Evolutionary conservation across 2,888 invertebrate genomes (phyloP).

Genomic region (Rhingia campestris): DNA sequence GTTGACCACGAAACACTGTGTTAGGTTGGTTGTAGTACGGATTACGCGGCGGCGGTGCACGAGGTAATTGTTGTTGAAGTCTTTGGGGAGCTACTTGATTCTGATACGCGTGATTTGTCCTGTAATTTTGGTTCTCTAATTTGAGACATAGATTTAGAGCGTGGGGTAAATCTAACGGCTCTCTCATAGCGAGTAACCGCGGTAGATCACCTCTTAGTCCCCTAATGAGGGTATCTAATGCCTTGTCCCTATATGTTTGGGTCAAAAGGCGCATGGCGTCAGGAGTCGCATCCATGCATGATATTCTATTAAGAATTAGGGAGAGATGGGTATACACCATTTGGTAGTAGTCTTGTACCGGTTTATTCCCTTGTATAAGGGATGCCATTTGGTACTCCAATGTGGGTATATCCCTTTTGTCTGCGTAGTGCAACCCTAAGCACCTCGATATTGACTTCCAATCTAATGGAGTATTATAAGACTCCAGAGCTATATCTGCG

Average conservation of each 20-base stretch:
- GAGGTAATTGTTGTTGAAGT: background rate
- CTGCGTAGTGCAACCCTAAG: background rate
- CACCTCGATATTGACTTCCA: background rate
- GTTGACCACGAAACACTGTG: background rate
- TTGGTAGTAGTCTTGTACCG: background rate
- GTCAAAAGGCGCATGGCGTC: conserved; percentile 49
- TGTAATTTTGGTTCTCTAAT: conserved; percentile 10
- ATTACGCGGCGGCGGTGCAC: conserved; percentile 6
- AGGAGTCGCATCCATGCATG: background rate
- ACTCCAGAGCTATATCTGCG: background rate
- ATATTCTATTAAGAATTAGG: background rate
- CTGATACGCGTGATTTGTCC: background rate
- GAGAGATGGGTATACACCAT: background rate
- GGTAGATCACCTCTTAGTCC: conserved; percentile 49
- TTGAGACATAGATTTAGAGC: conserved; percentile 15
- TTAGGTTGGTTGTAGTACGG: conserved; percentile 2
- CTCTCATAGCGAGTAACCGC: conserved; percentile 33
- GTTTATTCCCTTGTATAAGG: background rate
- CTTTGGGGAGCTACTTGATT: background rate
- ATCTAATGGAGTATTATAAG: background rate
- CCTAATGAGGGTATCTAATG: background rate
- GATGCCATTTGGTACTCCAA: background rate
- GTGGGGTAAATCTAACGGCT: conserved; percentile 4
- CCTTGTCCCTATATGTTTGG: conserved; percentile 51
- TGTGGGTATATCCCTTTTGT: background rate